Base-by-base conservation (phyloP, 2,888 invertebrate genomes). In the Dryobotodes eremita region DNA sequence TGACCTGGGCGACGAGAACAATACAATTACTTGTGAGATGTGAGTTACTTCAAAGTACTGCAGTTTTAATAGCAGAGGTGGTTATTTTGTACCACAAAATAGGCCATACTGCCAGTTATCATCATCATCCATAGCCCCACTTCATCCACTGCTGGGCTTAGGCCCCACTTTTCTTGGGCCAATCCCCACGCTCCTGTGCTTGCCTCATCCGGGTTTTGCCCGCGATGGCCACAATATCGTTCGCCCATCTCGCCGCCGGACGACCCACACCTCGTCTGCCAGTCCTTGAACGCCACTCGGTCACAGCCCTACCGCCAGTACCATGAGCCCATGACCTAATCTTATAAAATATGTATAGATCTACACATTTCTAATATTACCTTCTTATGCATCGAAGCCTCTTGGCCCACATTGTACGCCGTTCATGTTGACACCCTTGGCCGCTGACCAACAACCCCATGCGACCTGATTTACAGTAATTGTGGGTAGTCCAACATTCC, bases 361-460 rank as follows among this genome's bases (percentile, higher is more conserved):
- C n/a, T 55, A 15, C 15, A 71, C 20, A n/a, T 62, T 55, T 26
- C 10, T 6, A 70, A 55, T 42, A 66, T 48, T 55, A 68, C 13
- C 50, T 73, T 62, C 42, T 8, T 50, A 79, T 31, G 31, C 64
- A 65, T 65, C 26, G 70, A 73, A 74, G 31, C 50, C 50, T 71
- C 65, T 80, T 80, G 71, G n/a, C 26, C 69, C 48, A 84, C 71
- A 66, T 72, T 26, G 20, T 4, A 42, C 61, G 72, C 70, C 84
- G 82, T 81, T 75, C 68, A 78, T 77, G 71, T 84, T 85, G 84
- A 73, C 66, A 73, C 69, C 85, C 82, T 78, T 82, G 82, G 82
- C 82, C 72, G 31, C 77, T 53, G 53, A 85, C 82, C 85, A 77
- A 77, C 85, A 77, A 77, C 70, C 80, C 76, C 66, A 59, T 77